A percentile compares a stretch with the other conserved stretches of the same genome.
These are phyloP conservation scores for Arenaria interpres DNA, from an alignment of 2,113 vertebrate species.

Conservation along the genomic window DNA sequence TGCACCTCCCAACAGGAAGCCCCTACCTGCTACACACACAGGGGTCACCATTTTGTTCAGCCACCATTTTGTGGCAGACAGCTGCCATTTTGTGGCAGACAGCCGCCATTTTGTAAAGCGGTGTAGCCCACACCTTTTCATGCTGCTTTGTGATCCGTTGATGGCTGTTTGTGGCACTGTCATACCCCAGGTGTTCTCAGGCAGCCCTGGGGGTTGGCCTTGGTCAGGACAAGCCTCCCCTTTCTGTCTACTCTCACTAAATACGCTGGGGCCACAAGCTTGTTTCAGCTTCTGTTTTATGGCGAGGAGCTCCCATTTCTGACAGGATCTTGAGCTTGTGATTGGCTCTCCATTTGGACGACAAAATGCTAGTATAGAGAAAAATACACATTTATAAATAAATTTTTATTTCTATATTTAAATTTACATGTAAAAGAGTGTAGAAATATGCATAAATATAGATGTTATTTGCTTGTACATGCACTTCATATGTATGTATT, in stretches of 20 bases:
- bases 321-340: not conserved
- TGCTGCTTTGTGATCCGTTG: not conserved
- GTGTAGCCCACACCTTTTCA: fast-evolving
- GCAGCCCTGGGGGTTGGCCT: fast-evolving
- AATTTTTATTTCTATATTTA: not conserved
- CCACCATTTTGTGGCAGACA: not conserved
- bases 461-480: not conserved
- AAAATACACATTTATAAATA: not conserved
- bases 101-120: not conserved
- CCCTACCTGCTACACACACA: fast-evolving
- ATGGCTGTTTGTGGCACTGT: not conserved
- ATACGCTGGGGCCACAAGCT: too few species aligned
- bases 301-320: not conserved
- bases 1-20: not conserved
- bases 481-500: not conserved
- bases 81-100: not conserved
- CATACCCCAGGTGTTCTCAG: not conserved
- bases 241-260: not conserved
- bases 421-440: not conserved
- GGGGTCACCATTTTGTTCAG: not conserved
- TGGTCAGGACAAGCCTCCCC: not conserved
- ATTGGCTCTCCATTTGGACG: not conserved
- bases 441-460: not conserved
- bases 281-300: not conserved
- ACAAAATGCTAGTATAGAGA: not conserved